phyloP scores from a whole-genome alignment of 2,888 invertebrate genomes.

The Phymatocera aterrima region DNA sequence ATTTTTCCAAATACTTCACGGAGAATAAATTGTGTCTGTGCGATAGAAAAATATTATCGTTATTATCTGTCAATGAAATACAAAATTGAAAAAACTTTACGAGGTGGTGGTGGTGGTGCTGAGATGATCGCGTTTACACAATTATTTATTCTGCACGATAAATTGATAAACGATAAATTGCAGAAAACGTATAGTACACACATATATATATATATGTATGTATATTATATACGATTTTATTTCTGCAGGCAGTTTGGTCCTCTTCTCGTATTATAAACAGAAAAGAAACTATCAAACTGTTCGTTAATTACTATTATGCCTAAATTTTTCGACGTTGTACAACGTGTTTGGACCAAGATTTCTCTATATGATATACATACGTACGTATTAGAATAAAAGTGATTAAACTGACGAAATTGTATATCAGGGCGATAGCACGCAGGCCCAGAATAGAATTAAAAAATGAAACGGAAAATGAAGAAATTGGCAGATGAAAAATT shows the following conservation, averaged over 20 bases:
- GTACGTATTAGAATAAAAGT: slow-evolving; percentile 1
- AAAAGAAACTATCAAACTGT: slow-evolving; percentile 7
- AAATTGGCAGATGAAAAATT: too few relatives aligned
- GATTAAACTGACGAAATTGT: slow-evolving; percentile 14
- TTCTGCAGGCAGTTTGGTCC: background rate
- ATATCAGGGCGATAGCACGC: background rate
- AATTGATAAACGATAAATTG: too few relatives aligned
- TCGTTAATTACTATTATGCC: too few relatives aligned
- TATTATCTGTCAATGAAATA: too few relatives aligned
- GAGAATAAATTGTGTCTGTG: too few relatives aligned
- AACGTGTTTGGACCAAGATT: slow-evolving; percentile 32
- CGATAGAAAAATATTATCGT: too few relatives aligned
- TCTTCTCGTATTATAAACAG: background rate
- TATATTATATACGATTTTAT: too few relatives aligned
- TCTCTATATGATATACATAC: background rate
- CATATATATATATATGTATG: too few relatives aligned
- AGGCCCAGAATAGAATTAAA: background rate
- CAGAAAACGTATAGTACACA: too few relatives aligned
- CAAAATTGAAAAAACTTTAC: too few relatives aligned
- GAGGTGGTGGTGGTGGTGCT: background rate
- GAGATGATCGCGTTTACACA: background rate
- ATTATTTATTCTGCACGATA: background rate
- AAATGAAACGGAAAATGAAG: background rate
- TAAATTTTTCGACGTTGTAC: background rate
- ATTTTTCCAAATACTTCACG: too few relatives aligned